Evolutionary conservation across 2,113 vertebrate species (phyloP).

Genomic region (Addax nasomaculatus): DNA sequence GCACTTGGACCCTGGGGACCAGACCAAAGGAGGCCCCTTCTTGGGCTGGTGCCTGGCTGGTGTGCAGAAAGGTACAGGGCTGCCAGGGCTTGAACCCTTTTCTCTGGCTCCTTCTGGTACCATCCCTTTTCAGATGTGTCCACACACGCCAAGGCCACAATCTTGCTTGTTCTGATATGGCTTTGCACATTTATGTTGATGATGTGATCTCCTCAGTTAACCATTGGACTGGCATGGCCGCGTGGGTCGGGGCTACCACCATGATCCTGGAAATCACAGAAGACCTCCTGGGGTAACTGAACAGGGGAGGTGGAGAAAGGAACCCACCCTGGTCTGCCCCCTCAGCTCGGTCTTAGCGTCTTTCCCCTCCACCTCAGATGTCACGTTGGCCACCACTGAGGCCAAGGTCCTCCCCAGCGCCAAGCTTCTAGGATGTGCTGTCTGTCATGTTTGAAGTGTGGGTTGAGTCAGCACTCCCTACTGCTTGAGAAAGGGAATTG

Average conservation of each 20-base stretch:
- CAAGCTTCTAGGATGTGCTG: too few species aligned
- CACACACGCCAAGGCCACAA: not conserved
- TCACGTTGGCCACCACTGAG: not conserved
- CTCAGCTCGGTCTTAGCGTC: not conserved
- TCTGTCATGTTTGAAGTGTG: too few species aligned
- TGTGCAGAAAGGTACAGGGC: too few species aligned
- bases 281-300: not conserved
- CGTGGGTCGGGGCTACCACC: not conserved
- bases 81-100: not conserved
- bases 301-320: not conserved
- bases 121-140: not conserved
- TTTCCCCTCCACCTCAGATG: not conserved
- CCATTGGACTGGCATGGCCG: fast-evolving
- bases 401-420: not conserved
- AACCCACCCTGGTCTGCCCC: not conserved
- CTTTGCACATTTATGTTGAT: not conserved
- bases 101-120: not conserved
- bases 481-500: not conserved
- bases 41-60: not conserved
- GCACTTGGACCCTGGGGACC: not conserved
- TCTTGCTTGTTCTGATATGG: not conserved
- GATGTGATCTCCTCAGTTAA: too few species aligned
- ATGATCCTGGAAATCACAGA: not conserved
- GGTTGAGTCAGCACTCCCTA: not conserved
- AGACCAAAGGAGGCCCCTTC: not conserved